These are phyloP conservation scores for Cichlasoma orientale DNA, from an alignment of 2,797 vertebrate species.

Conservation along the genomic window DNA sequence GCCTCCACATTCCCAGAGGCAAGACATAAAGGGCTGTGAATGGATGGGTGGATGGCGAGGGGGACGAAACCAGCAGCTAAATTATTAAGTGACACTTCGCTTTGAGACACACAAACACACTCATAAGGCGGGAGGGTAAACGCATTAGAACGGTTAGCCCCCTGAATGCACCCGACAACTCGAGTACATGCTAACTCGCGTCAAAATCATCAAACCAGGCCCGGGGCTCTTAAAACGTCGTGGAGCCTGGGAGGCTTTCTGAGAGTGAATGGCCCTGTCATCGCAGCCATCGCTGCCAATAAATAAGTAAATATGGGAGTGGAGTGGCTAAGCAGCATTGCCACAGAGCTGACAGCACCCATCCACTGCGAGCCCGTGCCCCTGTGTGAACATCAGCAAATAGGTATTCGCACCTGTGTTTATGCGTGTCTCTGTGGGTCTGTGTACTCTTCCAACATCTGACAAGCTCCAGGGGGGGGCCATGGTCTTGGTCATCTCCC, in stretches of 20 bases:
- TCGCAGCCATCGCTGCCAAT: constrained; percentile 76
- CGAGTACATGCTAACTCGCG: constrained; percentile 81
- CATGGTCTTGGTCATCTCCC: constrained; percentile 51
- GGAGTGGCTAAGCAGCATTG: constrained; percentile 57
- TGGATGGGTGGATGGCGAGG: constrained; percentile 68
- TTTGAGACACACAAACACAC: constrained; percentile 62
- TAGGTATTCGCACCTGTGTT: constrained; percentile 49
- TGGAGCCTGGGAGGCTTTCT: constrained; percentile 70
- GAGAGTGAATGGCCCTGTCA: constrained; percentile 79
- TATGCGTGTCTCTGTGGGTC: constrained; percentile 12
- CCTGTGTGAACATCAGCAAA: constrained; percentile 54
- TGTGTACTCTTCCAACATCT: constrained; percentile 31
- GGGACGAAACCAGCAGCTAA: constrained; percentile 79
- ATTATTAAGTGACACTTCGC: constrained; percentile 88
- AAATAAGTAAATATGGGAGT: constrained; percentile 83
- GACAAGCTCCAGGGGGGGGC: constrained; percentile 53
- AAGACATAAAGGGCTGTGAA: constrained; percentile 78
- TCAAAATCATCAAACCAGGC: constrained; percentile 82
- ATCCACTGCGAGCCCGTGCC: constrained; percentile 35
- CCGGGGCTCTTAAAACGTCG: constrained; percentile 77
- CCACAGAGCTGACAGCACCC: constrained; percentile 67
- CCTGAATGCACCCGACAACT: constrained; percentile 84
- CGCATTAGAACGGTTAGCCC: constrained; percentile 88
- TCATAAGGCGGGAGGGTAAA: constrained; percentile 77
- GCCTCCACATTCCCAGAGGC: constrained; percentile 76